These are phyloP conservation scores for Scomber japonicus DNA, from an alignment of 2,113 vertebrate genomes.

Conservation along the genomic window DNA sequence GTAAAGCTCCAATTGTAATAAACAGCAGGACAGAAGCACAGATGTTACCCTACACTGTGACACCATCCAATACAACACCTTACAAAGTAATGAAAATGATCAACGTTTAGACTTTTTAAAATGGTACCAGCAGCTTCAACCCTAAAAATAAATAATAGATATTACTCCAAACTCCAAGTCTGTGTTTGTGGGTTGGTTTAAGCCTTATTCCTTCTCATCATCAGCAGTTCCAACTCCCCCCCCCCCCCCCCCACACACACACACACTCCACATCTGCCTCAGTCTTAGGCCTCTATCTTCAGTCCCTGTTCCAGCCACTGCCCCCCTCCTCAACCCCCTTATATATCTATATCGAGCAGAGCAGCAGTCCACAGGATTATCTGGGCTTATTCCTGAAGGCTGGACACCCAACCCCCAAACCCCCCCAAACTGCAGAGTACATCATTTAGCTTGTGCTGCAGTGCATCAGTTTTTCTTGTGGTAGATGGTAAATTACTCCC, in stretches of 20 bases:
- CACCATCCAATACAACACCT: no score
- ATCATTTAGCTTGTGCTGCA: constrained; percentile 51
- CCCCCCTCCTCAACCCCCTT: neutral
- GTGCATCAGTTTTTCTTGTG: constrained; percentile 41
- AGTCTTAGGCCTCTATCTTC: constrained; percentile 49
- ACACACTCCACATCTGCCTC: constrained; percentile 20
- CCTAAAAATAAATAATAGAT: neutral
- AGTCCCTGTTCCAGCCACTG: constrained; percentile 39
- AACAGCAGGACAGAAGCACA: no score
- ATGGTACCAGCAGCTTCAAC: constrained; percentile 1
- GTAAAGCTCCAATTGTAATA: no score
- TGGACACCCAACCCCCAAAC: constrained; percentile 53
- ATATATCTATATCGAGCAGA: neutral
- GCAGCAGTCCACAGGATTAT: constrained; percentile 66
- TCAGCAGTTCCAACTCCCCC: neutral
- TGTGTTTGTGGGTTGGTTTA: neutral
- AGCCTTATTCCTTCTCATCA: constrained; percentile 26
- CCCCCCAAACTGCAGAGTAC: constrained; percentile 41
- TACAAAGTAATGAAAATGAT: no score
- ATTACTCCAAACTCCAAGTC: neutral
- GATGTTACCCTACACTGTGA: no score
- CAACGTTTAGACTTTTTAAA: no score
- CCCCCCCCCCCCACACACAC: neutral
- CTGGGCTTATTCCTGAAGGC: constrained; percentile 59
- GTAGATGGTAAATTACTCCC: neutral